Conservation (phyloP, 2,113 vertebrate species). For the Excalfactoria chinensis region DNA sequence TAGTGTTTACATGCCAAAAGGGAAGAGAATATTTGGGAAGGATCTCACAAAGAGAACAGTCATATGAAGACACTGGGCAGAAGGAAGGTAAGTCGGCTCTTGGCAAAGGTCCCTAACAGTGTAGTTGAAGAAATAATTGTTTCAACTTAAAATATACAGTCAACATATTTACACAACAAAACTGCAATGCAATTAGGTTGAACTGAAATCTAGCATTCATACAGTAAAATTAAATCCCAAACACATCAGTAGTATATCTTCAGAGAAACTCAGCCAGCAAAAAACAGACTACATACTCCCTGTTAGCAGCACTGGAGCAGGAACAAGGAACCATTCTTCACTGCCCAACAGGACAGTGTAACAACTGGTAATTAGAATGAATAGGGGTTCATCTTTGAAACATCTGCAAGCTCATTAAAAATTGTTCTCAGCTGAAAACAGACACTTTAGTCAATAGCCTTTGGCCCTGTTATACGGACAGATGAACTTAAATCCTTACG, state of each 20-base stretch:
- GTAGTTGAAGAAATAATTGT: slow-evolving; percentile 5
- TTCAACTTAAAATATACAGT: slow-evolving; percentile 21
- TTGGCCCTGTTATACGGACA: not conserved
- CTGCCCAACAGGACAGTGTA: not conserved
- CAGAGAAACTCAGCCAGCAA: not conserved
- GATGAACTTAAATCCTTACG: slow-evolving; percentile 82
- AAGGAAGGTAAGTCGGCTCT: slow-evolving; percentile 5
- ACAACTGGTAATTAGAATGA: not conserved
- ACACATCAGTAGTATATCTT: not conserved
- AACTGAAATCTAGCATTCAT: not conserved
- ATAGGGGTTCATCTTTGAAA: not conserved
- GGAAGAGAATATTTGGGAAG: not conserved
- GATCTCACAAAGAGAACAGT: not conserved
- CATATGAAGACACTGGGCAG: not conserved
- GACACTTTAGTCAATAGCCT: not conserved
- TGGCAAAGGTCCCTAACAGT: not conserved
- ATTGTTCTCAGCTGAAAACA: slow-evolving; percentile 64
- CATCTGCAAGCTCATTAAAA: not conserved
- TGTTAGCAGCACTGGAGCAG: not conserved
- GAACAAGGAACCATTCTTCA: not conserved
- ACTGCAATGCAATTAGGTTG: not conserved
- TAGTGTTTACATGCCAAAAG: not conserved
- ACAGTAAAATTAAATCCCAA: slow-evolving; percentile 17
- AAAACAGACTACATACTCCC: not conserved
- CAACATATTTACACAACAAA: not conserved